phyloP scores from a whole-genome alignment of 2,888 invertebrate species.

The Orchestes rusci region DNA sequence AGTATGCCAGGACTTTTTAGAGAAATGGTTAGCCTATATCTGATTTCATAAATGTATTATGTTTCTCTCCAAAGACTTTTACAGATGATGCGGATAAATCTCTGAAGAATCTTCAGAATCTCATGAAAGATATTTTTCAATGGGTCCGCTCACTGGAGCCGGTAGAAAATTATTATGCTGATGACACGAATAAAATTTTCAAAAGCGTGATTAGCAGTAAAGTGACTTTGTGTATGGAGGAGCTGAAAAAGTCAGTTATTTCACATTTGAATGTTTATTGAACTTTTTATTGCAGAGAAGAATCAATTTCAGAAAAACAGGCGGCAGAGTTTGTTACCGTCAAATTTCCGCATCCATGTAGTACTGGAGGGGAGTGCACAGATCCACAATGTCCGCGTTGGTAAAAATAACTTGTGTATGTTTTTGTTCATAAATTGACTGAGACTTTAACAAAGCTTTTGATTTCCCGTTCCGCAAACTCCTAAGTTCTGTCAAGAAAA shows the following conservation, averaged over 20 bases:
- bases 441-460: no score
- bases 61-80: conserved; percentile 32
- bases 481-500: no score
- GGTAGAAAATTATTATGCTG: no score
- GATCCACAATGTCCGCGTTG: conserved; percentile 8
- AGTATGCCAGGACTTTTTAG: conserved; percentile 27
- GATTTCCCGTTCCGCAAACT: no score
- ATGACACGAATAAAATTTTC: conserved; percentile 1
- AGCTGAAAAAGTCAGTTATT: conserved; percentile 8
- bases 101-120: conserved; percentile 25
- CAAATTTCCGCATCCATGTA: not conserved
- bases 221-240: conserved; percentile 5
- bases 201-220: conserved; percentile 2
- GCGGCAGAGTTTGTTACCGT: conserved; percentile 4
- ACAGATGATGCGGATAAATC: conserved; percentile 30
- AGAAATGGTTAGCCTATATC: conserved; percentile 18
- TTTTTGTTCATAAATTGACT: no score
- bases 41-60: no score
- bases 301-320: conserved; percentile 16
- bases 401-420: no score
- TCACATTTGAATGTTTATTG: conserved; percentile 2
- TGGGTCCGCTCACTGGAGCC: no score
- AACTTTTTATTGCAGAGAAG: conserved; percentile 10
- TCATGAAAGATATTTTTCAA: conserved; percentile 23
- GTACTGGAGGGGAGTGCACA: not conserved